These are phyloP conservation scores for Atopsyche davidsoni DNA, from an alignment of 1,140 invertebrate species.

Conservation along the genomic window DNA sequence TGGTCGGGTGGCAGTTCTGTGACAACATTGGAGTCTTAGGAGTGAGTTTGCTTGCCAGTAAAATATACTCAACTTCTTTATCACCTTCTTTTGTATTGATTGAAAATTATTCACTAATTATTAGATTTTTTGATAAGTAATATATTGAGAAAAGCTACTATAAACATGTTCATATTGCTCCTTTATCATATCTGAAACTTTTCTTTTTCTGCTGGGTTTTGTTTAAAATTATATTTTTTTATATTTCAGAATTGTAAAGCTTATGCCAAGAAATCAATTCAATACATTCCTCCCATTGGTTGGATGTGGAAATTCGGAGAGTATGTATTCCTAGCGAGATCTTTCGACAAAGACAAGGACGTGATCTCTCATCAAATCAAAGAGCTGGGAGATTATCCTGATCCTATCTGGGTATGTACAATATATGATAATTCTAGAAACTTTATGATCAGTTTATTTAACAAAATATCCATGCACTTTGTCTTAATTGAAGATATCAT, in stretches of 20 bases:
- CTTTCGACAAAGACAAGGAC: constrained; percentile 83
- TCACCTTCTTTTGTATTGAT: no score
- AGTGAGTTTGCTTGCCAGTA: constrained; percentile 54
- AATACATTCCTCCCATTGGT: constrained; percentile 87
- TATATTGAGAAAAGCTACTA: no score
- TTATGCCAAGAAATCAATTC: constrained; percentile 87
- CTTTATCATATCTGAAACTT: constrained; percentile 8
- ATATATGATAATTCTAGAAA: constrained; percentile 1
- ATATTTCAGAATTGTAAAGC: constrained; percentile 84
- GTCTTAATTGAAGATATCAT: no score
- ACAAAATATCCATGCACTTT: background rate
- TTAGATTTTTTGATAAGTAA: no score
- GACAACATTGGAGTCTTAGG: constrained; percentile 72
- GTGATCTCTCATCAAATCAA: constrained; percentile 74
- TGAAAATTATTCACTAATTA: no score
- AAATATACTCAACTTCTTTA: no score
- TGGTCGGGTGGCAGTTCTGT: constrained; percentile 81
- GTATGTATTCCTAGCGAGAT: constrained; percentile 86
- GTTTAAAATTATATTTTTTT: constrained; percentile 24
- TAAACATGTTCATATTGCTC: constrained; percentile 8
- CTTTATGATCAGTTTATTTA: background rate
- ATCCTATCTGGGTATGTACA: constrained; percentile 73
- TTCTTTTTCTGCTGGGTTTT: constrained; percentile 4
- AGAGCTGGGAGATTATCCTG: constrained; percentile 78
- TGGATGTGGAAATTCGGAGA: constrained; percentile 95